Evolutionary conservation across 2,888 invertebrate genomes (phyloP), one percentile per base, ranked within the genome.

Genomic region (Melinaea menophilus): DNA sequence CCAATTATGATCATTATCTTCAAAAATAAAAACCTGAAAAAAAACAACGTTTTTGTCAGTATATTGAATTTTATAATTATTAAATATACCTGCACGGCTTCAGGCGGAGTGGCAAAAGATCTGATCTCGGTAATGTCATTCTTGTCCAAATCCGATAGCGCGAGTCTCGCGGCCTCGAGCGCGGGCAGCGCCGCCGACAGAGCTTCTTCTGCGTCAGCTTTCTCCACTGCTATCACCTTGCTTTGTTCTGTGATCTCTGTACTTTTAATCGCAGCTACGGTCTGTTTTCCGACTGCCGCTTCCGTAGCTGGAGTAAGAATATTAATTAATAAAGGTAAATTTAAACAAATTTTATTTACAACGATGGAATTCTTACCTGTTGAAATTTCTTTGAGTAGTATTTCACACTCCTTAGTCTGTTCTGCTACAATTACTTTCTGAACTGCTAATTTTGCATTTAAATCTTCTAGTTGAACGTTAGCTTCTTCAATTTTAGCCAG

Each of bases 41-140:
- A 22, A 22, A 22, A 22, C 22, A 22, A 22, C 22, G 22, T 22
- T 22, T 22, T 22, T 22, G 22, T 22, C 2, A 37, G 37, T 37
- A 37, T 37, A 37, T 7, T 22, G 22, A 22, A 22, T 22, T 22
- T 22, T 22, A 22, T 46, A 46, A 46, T 46, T 7, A 12, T 7
- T 63, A 13, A n/a, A 12, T n/a, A 57, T 55, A 87, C 90, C 90
- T 97, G 97, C 35, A 98, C 97, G 12, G 96, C 94, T 72, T 96
- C 95, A 0, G 97, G 97, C 0, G 98, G 98, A 0, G 97, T 97
- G 7, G 97, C 96, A 78, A 98, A 97, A 0, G 97, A 97, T 73
- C 97, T 91, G 70, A 98, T 97, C 89, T 98, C 97, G 33, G 97
- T 97, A 72, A 98, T 97, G 75, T 98, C 98, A 0, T 94, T 93